phyloP scores from a whole-genome alignment of 2,888 invertebrate genomes.

The Ephialtes manifestator region DNA sequence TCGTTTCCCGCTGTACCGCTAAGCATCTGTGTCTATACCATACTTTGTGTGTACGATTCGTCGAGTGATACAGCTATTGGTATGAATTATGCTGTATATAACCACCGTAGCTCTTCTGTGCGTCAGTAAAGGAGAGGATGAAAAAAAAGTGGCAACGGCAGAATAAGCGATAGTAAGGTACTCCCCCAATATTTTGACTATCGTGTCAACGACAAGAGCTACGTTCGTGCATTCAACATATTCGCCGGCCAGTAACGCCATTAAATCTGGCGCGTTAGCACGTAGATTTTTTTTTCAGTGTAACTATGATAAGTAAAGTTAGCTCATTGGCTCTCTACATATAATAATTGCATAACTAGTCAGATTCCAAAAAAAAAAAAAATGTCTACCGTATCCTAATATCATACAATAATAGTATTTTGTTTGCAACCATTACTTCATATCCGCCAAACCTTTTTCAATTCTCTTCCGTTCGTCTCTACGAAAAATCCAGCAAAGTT shows the following conservation, averaged over 20 bases:
- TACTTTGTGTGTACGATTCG: slow-evolving; percentile 35
- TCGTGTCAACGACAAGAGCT: slow-evolving; percentile 81
- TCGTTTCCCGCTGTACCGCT: slow-evolving; percentile 18
- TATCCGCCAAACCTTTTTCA: too few species aligned
- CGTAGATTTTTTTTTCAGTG: too few species aligned
- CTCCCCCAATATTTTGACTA: slow-evolving; percentile 86
- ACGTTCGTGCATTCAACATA: slow-evolving; percentile 81
- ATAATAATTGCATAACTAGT: too few species aligned
- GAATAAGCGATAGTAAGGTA: slow-evolving; percentile 70
- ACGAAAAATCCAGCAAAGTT: too few species aligned
- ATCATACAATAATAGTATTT: too few species aligned
- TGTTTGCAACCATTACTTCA: too few species aligned
- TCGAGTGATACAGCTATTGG: slow-evolving; percentile 14
- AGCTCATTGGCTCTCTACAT: too few species aligned
- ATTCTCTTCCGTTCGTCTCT: too few species aligned
- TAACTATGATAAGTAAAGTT: too few species aligned
- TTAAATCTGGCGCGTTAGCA: slow-evolving; percentile 79
- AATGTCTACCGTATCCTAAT: too few species aligned
- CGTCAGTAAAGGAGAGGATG: neutral
- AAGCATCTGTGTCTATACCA: slow-evolving; percentile 46
- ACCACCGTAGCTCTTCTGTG: slow-evolving; percentile 29
- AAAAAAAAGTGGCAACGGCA: slow-evolving; percentile 57
- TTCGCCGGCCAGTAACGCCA: slow-evolving; percentile 84
- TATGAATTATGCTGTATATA: slow-evolving; percentile 48
- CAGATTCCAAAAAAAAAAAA: too few species aligned